These are phyloP conservation scores for Drosophila melanocephala DNA, from an alignment of 2,888 invertebrate species.

Conservation along the genomic window DNA sequence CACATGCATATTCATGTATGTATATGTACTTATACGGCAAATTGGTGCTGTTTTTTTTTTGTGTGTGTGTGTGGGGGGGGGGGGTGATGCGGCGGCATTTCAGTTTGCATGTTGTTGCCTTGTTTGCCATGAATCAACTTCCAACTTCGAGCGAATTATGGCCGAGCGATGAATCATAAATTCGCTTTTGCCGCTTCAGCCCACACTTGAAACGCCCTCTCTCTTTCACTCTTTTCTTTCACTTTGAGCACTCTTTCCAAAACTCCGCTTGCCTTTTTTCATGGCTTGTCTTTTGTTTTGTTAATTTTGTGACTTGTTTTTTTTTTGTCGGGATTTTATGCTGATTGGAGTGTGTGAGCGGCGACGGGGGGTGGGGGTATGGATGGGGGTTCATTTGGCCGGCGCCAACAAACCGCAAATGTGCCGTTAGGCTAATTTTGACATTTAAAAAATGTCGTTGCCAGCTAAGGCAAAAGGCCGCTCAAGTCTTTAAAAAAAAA, in stretches of 20 bases:
- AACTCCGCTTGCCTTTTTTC: slow-evolving; percentile 50
- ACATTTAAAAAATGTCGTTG: slow-evolving; percentile 57
- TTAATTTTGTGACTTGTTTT: slow-evolving; percentile 56
- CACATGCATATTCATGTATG: slow-evolving; percentile 5
- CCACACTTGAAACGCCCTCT: slow-evolving; percentile 45
- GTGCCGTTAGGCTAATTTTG: slow-evolving; percentile 63
- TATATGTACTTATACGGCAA: slow-evolving; percentile 50
- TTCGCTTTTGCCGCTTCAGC: slow-evolving; percentile 38
- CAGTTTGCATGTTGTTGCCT: slow-evolving; percentile 58
- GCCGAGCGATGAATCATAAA: slow-evolving; percentile 63
- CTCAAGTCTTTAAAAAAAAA: slow-evolving; percentile 32
- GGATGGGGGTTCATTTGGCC: slow-evolving; percentile 32
- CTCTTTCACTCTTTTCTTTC: slow-evolving; percentile 45
- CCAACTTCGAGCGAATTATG: slow-evolving; percentile 71
- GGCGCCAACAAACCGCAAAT: slow-evolving; percentile 59
- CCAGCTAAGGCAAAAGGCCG: slow-evolving; percentile 32
- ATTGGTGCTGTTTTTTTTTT: slow-evolving; percentile 27
- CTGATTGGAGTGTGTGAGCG: slow-evolving; percentile 28
- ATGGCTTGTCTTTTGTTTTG: slow-evolving; percentile 62
- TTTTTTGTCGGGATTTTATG: slow-evolving; percentile 31
- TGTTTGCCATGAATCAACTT: slow-evolving; percentile 76
- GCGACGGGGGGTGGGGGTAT: slow-evolving; percentile 5
- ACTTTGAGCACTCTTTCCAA: slow-evolving; percentile 39
- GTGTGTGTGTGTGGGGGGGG: slow-evolving; percentile 1
- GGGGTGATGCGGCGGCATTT: slow-evolving; percentile 2